Evolutionary conservation across 2,113 vertebrate species (phyloP).

Genomic region (Pangasianodon hypophthalmus): DNA sequence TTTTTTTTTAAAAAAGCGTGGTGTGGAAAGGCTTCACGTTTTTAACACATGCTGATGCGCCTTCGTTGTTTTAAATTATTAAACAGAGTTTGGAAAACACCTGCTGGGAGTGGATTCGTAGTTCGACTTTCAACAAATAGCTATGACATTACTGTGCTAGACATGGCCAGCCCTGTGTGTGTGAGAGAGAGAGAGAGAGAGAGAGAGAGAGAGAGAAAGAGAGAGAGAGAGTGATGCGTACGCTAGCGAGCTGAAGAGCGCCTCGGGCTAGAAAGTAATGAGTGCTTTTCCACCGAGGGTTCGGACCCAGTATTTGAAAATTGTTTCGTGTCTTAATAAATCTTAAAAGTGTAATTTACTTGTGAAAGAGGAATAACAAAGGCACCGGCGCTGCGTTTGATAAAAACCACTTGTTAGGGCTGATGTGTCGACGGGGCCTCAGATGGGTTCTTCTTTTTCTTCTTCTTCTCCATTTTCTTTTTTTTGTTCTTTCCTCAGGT

Average conservation of each 20-base stretch:
- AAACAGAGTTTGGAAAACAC: conserved; percentile 92
- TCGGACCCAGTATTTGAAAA: conserved; percentile 92
- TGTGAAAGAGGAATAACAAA: conserved; percentile 90
- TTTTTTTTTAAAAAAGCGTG: conserved; percentile 79
- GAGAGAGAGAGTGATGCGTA: conserved; percentile 81
- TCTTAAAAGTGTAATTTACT: conserved; percentile 98
- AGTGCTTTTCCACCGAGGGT: conserved; percentile 92
- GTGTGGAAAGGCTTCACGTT: conserved; percentile 81
- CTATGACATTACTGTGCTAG: conserved; percentile 86
- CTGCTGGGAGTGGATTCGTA: conserved; percentile 91
- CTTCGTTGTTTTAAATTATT: conserved; percentile 91
- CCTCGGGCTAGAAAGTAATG: conserved; percentile 97
- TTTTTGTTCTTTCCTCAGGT: conserved; percentile 68
- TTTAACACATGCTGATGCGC: conserved; percentile 82
- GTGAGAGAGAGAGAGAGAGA: conserved; percentile 61
- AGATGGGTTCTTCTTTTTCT: conserved; percentile 61
- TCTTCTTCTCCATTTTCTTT: background rate
- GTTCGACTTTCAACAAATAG: conserved; percentile 87
- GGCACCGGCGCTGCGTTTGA: conserved; percentile 82
- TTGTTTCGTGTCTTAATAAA: conserved; percentile 99
- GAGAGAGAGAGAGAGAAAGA: conserved; percentile 53
- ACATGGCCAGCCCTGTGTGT: conserved; percentile 73
- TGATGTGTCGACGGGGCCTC: conserved; percentile 82
- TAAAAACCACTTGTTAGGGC: conserved; percentile 87
- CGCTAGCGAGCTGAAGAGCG: conserved; percentile 81